Evolutionary conservation across 2,797 vertebrate species (phyloP).

Genomic region (Clamator glandarius): DNA sequence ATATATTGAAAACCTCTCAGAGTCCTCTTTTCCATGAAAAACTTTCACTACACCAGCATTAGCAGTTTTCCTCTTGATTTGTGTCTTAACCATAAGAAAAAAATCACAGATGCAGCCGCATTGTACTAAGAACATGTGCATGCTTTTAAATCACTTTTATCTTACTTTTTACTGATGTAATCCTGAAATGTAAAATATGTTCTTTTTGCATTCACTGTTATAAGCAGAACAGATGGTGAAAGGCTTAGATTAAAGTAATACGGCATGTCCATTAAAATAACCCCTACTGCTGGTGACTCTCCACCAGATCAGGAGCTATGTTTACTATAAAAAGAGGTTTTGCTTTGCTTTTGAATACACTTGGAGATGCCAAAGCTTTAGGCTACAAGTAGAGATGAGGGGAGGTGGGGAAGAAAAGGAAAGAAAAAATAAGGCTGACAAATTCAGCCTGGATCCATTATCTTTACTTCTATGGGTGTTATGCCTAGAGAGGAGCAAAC

Average conservation of each 20-base stretch:
- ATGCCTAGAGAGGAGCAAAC: neutral
- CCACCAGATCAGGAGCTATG: slow-evolving; percentile 64
- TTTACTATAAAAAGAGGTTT: slow-evolving; percentile 66
- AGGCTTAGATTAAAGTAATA: slow-evolving; percentile 82
- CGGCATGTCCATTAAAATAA: slow-evolving; percentile 81
- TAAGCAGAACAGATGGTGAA: slow-evolving; percentile 82
- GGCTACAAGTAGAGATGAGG: slow-evolving; percentile 19
- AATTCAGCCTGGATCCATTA: neutral
- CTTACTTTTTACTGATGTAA: slow-evolving; percentile 85
- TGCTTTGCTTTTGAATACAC: slow-evolving; percentile 43
- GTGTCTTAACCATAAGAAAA: slow-evolving; percentile 76
- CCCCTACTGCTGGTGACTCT: slow-evolving; percentile 69
- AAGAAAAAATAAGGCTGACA: neutral
- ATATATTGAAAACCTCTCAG: slow-evolving; percentile 60
- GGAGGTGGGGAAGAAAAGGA: neutral
- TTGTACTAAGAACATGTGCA: slow-evolving; percentile 80
- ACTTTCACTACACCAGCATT: slow-evolving; percentile 73
- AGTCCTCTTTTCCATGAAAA: slow-evolving; percentile 67
- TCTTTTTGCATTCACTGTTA: slow-evolving; percentile 76
- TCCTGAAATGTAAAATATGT: slow-evolving; percentile 84
- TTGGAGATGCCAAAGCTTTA: slow-evolving; percentile 44
- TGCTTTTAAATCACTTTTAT: slow-evolving; percentile 87
- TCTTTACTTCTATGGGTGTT: neutral
- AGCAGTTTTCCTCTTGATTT: slow-evolving; percentile 79
- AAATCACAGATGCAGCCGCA: slow-evolving; percentile 76